Conservation (phyloP, 2,113 vertebrate species). For the Prunella himalayana region DNA sequence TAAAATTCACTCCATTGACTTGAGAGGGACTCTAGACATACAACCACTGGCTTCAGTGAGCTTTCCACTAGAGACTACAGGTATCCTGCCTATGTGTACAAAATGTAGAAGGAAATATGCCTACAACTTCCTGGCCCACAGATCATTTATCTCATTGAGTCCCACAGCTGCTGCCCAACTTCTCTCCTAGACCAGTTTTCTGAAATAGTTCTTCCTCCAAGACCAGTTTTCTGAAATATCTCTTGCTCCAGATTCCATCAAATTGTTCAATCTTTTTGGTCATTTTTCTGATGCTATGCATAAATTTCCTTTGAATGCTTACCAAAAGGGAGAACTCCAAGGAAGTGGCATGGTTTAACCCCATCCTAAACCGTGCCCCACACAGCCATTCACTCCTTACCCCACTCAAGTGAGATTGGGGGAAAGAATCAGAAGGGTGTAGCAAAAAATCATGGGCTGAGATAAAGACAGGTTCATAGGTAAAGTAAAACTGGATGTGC, state of each 20-base stretch:
- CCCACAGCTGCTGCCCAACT: background rate
- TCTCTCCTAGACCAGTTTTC: background rate
- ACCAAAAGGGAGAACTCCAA: background rate
- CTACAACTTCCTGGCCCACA: background rate
- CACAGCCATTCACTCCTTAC: background rate
- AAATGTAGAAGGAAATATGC: background rate
- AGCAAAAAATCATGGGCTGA: background rate
- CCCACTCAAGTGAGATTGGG: background rate
- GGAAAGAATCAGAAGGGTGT: background rate
- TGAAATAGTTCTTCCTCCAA: background rate
- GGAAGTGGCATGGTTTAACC: background rate
- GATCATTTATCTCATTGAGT: background rate
- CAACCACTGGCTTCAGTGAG: background rate
- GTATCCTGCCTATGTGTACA: background rate
- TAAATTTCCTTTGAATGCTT: background rate
- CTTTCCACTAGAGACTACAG: background rate
- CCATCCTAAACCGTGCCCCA: fast-evolving
- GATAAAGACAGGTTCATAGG: background rate
- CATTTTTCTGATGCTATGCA: background rate
- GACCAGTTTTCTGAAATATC: background rate
- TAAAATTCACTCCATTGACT: background rate
- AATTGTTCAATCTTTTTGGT: background rate
- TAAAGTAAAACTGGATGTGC: background rate
- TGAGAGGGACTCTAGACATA: background rate
- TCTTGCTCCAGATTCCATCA: background rate